phyloP scores from a whole-genome alignment of 1,140 invertebrate species.

The Rhagoletis zephyria region DNA sequence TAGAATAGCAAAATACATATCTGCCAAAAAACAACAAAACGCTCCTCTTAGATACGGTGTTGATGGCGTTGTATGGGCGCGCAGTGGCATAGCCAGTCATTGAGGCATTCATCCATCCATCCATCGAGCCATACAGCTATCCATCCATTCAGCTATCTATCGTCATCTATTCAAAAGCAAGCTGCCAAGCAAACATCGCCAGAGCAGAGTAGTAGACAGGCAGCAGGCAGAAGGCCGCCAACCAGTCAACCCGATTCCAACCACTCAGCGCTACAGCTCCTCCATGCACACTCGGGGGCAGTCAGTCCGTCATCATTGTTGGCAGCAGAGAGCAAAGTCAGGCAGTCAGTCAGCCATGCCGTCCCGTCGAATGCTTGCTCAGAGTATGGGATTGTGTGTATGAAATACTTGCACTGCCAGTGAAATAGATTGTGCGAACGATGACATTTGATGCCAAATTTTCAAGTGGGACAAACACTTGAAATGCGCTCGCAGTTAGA shows the following conservation, averaged over 20 bases:
- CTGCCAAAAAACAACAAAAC: background rate
- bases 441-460: conserved; percentile 57
- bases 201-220: background rate
- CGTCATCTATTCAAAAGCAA: conserved; percentile 47
- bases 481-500: background rate
- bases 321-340: background rate
- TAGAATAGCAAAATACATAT: background rate
- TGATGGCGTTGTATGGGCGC: conserved; percentile 2
- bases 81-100: conserved; percentile 44
- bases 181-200: conserved; percentile 35
- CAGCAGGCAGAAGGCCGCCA: background rate
- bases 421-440: conserved; percentile 41
- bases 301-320: background rate
- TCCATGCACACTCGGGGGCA: background rate
- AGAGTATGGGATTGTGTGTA: background rate
- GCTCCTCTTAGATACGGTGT: background rate
- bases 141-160: conserved; percentile 38
- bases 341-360: background rate
- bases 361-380: background rate
- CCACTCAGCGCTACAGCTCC: background rate
- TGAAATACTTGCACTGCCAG: conserved; percentile 24
- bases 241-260: background rate
- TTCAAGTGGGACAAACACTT: conserved; percentile 54
- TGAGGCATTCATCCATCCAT: conserved; percentile 40
- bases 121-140: conserved; percentile 9